Percentiles rank a stretch among this genome's conserved stretches.
These are phyloP conservation scores for Xylocampa areola DNA, from an alignment of 2,888 invertebrate species.

Conservation along the genomic window DNA sequence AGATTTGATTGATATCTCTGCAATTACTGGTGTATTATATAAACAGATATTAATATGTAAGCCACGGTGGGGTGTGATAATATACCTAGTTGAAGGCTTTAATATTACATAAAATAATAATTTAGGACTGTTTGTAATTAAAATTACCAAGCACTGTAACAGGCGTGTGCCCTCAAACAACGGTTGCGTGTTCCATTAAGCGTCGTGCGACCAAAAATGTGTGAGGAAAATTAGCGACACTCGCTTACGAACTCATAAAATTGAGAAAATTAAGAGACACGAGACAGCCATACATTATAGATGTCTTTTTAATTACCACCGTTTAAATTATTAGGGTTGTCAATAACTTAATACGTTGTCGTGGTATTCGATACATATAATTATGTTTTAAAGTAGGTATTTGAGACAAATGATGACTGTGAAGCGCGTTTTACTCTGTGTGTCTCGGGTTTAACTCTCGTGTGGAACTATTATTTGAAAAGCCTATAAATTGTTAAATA, in stretches of 20 bases:
- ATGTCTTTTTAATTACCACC: slow-evolving; percentile 69
- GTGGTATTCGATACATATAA: no score
- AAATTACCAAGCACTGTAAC: slow-evolving; percentile 38
- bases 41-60: not conserved
- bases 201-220: slow-evolving; percentile 70
- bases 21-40: not conserved
- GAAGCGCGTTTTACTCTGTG: no score
- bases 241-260: slow-evolving; percentile 65
- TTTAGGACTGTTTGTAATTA: slow-evolving; percentile 40
- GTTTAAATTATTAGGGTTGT: slow-evolving; percentile 47
- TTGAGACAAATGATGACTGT: not conserved
- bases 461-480: no score
- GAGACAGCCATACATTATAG: slow-evolving; percentile 59
- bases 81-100: no score
- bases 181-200: slow-evolving; percentile 58
- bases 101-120: slow-evolving; percentile 21
- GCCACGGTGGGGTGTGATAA: no score
- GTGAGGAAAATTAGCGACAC: slow-evolving; percentile 69
- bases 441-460: no score
- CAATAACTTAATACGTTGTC: slow-evolving; percentile 16
- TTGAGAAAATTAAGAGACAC: slow-evolving; percentile 71
- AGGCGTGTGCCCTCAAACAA: slow-evolving; percentile 39
- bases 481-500: no score
- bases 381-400: no score
- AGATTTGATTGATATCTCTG: slow-evolving; percentile 12